Evolutionary conservation across 2,797 vertebrate genomes (phyloP), one percentile per base, ranked within the genome.

Genomic region (Pseudotriccus pelzelni): DNA sequence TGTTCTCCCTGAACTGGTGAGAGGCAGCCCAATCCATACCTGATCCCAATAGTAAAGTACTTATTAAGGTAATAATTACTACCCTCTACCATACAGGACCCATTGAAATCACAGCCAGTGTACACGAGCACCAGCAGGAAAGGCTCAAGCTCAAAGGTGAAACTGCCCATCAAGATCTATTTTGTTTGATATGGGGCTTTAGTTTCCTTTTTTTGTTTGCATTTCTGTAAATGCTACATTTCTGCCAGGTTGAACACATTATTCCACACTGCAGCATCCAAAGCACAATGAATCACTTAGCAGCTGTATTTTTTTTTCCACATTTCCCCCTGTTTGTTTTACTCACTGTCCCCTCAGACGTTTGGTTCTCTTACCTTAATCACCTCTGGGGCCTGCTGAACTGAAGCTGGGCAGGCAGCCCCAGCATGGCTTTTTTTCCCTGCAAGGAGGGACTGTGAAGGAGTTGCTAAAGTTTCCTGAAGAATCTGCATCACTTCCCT

Each of bases 401-500:
- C 99, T 93, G 99, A 98, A 34, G 98, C 94, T 32, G 99, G 98
- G 77, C 85, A 93, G 59, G 95, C 77, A 76, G 95, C 68, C 52
- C 84, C 89, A 91, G 95, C 76, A 74, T 50, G 90, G 83, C 64
- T 96, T 85, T 94, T 97, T 59, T 96, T 95, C 55, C 92, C 97
- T 79, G 77, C 96, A 97, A 90, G 93, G 43, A 83, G 93, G 68
- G 97, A 91, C 77, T 98, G 98, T 53, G 98, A 97, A 12, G 98
- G 96, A 49, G 98, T 96, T 76, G 98, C 98, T 93, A 99, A 97
- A 9, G 99, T 99, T 96, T 99, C 99, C 96, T 99, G 99, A 72
- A 99, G 98, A 96, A 99, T 99, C 90, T 99, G 98, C 99, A 99
- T 99, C 92, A 99, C 99, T 97, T 99, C 99, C 58, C 97, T 98